Evolutionary conservation across 2,888 invertebrate genomes (phyloP).

Genomic region (Catocala sponsa): DNA sequence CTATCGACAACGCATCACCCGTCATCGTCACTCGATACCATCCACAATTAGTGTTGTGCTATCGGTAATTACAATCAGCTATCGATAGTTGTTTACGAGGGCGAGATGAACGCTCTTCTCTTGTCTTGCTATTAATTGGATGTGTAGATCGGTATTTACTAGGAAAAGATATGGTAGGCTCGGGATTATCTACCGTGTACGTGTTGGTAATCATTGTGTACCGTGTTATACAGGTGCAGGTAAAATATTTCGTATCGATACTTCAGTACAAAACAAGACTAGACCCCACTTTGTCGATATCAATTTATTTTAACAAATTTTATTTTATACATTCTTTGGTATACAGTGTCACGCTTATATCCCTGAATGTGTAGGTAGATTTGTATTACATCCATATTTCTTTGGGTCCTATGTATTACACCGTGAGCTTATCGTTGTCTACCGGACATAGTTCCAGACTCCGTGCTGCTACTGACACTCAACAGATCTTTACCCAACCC

Average conservation of each 20-base stretch:
- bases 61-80: conserved; percentile 82
- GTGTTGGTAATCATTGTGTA: conserved; percentile 43
- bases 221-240: not conserved
- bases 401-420: no score
- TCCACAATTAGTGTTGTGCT: conserved; percentile 75
- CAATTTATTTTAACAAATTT: no score
- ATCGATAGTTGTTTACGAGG: conserved; percentile 55
- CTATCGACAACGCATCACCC: conserved; percentile 52
- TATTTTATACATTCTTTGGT: no score
- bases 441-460: no score
- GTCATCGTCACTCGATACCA: conserved; percentile 60
- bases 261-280: not conserved
- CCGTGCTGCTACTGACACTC: no score
- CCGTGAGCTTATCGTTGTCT: no score
- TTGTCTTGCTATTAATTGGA: conserved; percentile 55
- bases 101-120: conserved; percentile 48
- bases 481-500: no score
- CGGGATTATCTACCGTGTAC: conserved; percentile 29
- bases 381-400: no score
- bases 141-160: conserved; percentile 55
- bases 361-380: no score
- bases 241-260: not conserved
- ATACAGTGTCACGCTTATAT: no score
- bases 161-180: conserved; percentile 44
- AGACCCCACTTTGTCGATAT: no score